Evolutionary conservation across 92 coral and sea anemone species (phyloP).

Genomic region (Phymanthus crucifer): DNA sequence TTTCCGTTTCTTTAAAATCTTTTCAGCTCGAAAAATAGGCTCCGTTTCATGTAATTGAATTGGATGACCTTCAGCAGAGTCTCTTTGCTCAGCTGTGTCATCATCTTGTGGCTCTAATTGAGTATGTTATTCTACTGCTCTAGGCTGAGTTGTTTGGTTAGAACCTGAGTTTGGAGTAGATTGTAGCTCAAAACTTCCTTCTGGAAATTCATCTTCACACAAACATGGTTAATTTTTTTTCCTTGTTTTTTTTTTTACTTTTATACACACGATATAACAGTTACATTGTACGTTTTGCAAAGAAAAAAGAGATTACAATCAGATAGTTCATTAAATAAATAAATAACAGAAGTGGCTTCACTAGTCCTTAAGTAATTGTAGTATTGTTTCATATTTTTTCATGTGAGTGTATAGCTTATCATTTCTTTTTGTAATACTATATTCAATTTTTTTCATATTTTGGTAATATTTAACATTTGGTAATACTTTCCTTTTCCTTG

Average conservation of each 20-base stretch:
- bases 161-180: not conserved
- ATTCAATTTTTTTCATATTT: not conserved
- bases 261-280: no score
- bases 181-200: not conserved
- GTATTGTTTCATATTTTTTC: no score
- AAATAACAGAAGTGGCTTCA: no score
- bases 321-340: no score
- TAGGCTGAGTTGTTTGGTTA: not conserved
- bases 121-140: not conserved
- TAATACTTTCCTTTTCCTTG: not conserved
- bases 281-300: no score
- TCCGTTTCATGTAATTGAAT: not conserved
- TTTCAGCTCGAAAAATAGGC: slow-evolving; percentile 8
- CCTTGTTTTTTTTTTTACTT: no score
- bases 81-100: not conserved
- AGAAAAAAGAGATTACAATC: no score
- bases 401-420: no score
- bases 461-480: not conserved
- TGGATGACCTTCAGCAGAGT: not conserved
- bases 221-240: slow-evolving; percentile 1
- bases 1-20: not conserved
- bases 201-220: slow-evolving; percentile 5
- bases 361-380: no score
- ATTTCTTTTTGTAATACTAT: not conserved
- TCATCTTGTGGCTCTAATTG: not conserved